A percentile compares a stretch with the other conserved stretches of the same genome.
phyloP scores from a whole-genome alignment of 2,888 invertebrate genomes.

The Tillus elongatus region DNA sequence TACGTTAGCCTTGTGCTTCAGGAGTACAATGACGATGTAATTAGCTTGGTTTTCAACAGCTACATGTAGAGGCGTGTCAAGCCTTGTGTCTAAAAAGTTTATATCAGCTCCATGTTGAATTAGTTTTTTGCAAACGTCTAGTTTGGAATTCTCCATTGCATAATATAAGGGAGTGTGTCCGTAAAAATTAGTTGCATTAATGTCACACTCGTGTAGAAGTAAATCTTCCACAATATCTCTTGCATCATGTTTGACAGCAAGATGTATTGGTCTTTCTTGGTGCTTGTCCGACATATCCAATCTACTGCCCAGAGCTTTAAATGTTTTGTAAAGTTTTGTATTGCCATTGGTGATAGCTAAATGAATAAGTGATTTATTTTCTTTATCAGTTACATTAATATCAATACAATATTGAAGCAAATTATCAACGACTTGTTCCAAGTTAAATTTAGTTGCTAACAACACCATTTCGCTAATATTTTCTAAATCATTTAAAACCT shows the following conservation, averaged over 20 bases:
- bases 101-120: neutral
- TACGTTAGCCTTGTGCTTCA: neutral
- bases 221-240: constrained; percentile 1
- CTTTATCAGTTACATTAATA: too few relatives aligned
- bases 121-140: neutral
- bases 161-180: neutral
- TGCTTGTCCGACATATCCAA: too few relatives aligned
- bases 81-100: neutral
- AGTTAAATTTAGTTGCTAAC: too few relatives aligned
- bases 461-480: too few relatives aligned
- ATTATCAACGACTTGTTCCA: too few relatives aligned
- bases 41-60: neutral
- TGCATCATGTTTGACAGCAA: neutral
- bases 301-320: too few relatives aligned
- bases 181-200: neutral
- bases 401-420: too few relatives aligned
- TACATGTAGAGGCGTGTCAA: neutral
- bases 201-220: neutral
- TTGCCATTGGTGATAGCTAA: too few relatives aligned
- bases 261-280: neutral
- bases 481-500: too few relatives aligned
- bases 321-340: too few relatives aligned
- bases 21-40: neutral
- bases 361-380: too few relatives aligned
- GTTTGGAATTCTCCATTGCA: constrained; percentile 1